Evolutionary conservation across 1,140 invertebrate genomes (phyloP).

Genomic region (Panagrolaimus sp.): DNA sequence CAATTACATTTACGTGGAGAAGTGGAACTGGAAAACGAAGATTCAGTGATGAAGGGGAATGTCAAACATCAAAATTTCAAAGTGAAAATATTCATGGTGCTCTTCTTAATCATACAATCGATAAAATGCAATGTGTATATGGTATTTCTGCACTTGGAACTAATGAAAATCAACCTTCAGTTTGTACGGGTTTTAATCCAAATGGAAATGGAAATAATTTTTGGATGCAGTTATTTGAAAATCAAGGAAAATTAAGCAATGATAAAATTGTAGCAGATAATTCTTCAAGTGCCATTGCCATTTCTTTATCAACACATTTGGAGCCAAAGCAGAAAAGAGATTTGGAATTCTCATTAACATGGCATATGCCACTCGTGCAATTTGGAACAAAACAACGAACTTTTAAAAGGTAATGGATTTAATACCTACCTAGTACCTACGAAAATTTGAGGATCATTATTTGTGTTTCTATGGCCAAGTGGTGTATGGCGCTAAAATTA

Average conservation of each 20-base stretch:
- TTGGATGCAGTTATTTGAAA: constrained; percentile 32
- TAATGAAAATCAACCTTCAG: constrained; percentile 1
- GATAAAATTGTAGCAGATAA: constrained; percentile 20
- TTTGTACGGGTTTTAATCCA: constrained; percentile 38
- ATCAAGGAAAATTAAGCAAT: constrained; percentile 24
- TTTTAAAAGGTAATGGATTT: constrained; percentile 33
- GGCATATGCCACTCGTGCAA: constrained; percentile 49
- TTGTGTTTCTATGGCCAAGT: not conserved
- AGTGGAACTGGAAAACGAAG: constrained; percentile 69
- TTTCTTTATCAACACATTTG: constrained; percentile 27
- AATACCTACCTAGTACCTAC: not conserved
- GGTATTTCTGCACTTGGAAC: constrained; percentile 61
- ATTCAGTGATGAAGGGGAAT: not conserved
- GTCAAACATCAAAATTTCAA: constrained; percentile 16
- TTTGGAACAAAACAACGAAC: constrained; percentile 35
- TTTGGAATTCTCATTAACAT: constrained; percentile 43
- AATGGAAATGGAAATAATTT: constrained; percentile 28
- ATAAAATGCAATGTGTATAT: constrained; percentile 70
- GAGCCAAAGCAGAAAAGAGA: constrained; percentile 13
- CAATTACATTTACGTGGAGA: constrained; percentile 82
- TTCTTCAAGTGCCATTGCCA: constrained; percentile 34
- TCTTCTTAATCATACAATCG: constrained; percentile 70
- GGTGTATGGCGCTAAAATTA: not conserved
- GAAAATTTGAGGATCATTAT: not conserved
- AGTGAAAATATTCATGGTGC: constrained; percentile 61